Conservation (phyloP, 1,140 invertebrate species). For the Penaeus chinensis region DNA sequence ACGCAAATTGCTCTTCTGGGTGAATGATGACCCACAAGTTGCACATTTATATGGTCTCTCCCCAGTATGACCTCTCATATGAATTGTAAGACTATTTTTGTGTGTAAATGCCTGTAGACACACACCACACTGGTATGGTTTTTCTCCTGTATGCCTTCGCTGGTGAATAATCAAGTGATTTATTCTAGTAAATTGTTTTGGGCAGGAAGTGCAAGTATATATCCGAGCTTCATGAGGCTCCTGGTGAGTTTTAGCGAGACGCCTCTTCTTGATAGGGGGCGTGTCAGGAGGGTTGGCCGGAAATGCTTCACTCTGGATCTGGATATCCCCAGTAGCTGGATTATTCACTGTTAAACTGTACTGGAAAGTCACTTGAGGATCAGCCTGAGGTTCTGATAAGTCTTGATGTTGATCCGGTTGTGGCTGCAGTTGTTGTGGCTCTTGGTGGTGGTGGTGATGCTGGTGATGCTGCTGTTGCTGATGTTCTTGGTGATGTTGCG, state of each 20-base stretch:
- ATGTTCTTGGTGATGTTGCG: background rate
- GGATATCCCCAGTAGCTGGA: constrained; percentile 61
- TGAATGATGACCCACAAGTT: constrained; percentile 63
- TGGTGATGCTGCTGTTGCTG: background rate
- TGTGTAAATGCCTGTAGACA: constrained; percentile 54
- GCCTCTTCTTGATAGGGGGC: constrained; percentile 52
- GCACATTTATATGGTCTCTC: constrained; percentile 64
- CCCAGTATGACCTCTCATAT: constrained; percentile 63
- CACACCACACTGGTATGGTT: constrained; percentile 54
- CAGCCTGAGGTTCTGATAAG: constrained; percentile 5
- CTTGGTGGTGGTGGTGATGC: background rate
- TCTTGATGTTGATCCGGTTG: background rate
- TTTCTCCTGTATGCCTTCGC: constrained; percentile 50
- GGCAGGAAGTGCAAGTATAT: constrained; percentile 37
- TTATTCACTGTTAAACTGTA: constrained; percentile 63
- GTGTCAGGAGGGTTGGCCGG: constrained; percentile 50
- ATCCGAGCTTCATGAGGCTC: constrained; percentile 29
- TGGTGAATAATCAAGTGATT: constrained; percentile 52
- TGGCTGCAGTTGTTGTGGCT: background rate
- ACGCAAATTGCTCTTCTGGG: constrained; percentile 64
- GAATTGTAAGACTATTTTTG: constrained; percentile 59
- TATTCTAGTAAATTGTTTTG: constrained; percentile 48
- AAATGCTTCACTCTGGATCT: constrained; percentile 59
- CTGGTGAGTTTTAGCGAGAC: constrained; percentile 16
- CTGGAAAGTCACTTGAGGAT: constrained; percentile 55